Evolutionary conservation across 2,888 invertebrate species (phyloP).

Genomic region (Ornithoptera alexandrae): DNA sequence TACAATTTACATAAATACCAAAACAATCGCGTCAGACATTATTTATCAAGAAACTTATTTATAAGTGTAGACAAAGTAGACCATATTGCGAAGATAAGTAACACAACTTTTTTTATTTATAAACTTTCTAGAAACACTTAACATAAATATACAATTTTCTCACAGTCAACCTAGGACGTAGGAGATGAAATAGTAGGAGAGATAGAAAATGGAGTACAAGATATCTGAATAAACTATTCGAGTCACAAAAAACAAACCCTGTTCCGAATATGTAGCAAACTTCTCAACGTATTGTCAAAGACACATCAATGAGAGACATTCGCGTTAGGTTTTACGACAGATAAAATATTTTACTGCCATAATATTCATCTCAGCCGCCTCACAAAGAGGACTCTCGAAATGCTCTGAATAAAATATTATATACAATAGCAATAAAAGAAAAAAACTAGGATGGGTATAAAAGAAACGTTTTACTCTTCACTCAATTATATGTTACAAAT

Average conservation of each 20-base stretch:
- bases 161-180: too few relatives aligned
- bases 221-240: not conserved
- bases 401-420: conserved; percentile 22
- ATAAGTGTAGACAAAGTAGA: too few relatives aligned
- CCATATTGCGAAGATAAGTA: too few relatives aligned
- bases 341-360: conserved; percentile 28
- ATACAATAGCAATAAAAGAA: conserved; percentile 23
- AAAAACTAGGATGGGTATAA: conserved; percentile 29
- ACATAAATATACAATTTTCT: too few relatives aligned
- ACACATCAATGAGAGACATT: conserved; percentile 14
- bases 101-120: too few relatives aligned
- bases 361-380: conserved; percentile 20
- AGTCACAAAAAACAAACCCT: not conserved
- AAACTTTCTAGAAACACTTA: too few relatives aligned
- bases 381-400: conserved; percentile 15
- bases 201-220: too few relatives aligned
- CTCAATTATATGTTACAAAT: conserved; percentile 12
- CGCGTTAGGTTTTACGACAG: conserved; percentile 21
- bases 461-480: conserved; percentile 23
- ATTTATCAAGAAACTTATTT: too few relatives aligned
- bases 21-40: too few relatives aligned
- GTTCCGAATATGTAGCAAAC: not conserved
- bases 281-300: conserved; percentile 13
- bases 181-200: too few relatives aligned
- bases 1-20: too few relatives aligned